Conservation (phyloP, 1,140 invertebrate species). For the Drosophila pseudoobscura region DNA sequence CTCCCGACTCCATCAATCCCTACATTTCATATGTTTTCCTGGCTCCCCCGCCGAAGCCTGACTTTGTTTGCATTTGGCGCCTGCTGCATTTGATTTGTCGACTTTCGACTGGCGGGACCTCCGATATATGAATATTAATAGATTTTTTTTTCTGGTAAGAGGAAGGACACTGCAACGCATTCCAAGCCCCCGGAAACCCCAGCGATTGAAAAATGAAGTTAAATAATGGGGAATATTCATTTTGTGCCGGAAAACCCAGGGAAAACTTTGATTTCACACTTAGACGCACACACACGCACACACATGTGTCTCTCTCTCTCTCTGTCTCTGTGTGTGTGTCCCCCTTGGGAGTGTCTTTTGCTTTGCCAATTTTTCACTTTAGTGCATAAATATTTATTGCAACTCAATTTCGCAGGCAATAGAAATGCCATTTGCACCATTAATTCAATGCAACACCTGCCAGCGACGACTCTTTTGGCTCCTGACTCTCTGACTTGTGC, state of each 20-base stretch:
- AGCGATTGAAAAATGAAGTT: slow-evolving; percentile 47
- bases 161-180: background rate
- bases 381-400: slow-evolving; percentile 81
- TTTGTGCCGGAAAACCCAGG: slow-evolving; percentile 49
- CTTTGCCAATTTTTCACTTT: slow-evolving; percentile 79
- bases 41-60: background rate
- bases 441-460: slow-evolving; percentile 81
- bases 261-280: slow-evolving; percentile 60
- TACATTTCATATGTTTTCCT: slow-evolving; percentile 6
- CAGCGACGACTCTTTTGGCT: slow-evolving; percentile 67
- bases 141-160: slow-evolving; percentile 14
- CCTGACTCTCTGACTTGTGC: slow-evolving; percentile 24
- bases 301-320: background rate
- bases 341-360: slow-evolving; percentile 53
- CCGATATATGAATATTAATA: slow-evolving; percentile 79
- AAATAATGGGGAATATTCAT: slow-evolving; percentile 78
- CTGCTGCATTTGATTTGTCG: slow-evolving; percentile 76
- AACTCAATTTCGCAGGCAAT: slow-evolving; percentile 80
- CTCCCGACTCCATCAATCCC: background rate
- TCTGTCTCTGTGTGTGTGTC: background rate
- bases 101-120: slow-evolving; percentile 38
- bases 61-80: slow-evolving; percentile 61
- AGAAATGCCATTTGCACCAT: slow-evolving; percentile 81
- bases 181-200: slow-evolving; percentile 1
- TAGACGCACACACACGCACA: slow-evolving; percentile 16